Evolutionary conservation across 2,797 vertebrate species (phyloP), one percentile per base, ranked within the genome.

Genomic region (Falco concolor): DNA sequence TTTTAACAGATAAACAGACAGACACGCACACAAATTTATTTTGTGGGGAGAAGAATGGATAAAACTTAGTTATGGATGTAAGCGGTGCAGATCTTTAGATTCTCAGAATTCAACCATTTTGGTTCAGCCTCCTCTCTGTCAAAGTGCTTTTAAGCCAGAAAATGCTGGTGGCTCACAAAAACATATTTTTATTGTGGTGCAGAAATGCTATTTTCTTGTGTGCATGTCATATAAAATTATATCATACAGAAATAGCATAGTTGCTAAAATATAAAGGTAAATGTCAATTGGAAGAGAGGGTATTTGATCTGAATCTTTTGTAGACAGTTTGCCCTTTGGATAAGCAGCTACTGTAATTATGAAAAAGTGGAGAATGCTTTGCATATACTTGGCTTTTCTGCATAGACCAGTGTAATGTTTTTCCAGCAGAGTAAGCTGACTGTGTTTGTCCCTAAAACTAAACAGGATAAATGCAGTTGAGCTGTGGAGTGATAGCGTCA

Each of bases 271-370:
- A 84, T 45, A 69, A 96, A 96, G 52, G 60, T 77, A 96, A 94
- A 93, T 73, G 95, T 91, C 95, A 96, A 60, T 87, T 86, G 77
- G 68, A 88, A 94, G 20, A 63, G 61, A 79, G 36, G 77, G 64
- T 63, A 93, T 80, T 95, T 95, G 53, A 84, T 93, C 81, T 91
- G 81, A 95, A 93, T 95, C 57, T 89, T 81, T 36, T 56, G 28
- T 92, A 61, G 89, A 95, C 42, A 90, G 49, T 79, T 95, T 93
- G 93, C 84, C 64, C 96, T 91, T 89, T 94, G 50, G 86, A 77
- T 38, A 92, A 81, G 79, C 63, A 88, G 56, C 84, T 69, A 36
- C 28, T 52, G 8, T 63, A 91, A 76, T 91, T 96, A 84, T 32
- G 47, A 86, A 69, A 79, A 90, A 64, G 50, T 34, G 61, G 65